Evolutionary conservation across 2,888 invertebrate genomes (phyloP).

Genomic region (Lithophane leautieri): DNA sequence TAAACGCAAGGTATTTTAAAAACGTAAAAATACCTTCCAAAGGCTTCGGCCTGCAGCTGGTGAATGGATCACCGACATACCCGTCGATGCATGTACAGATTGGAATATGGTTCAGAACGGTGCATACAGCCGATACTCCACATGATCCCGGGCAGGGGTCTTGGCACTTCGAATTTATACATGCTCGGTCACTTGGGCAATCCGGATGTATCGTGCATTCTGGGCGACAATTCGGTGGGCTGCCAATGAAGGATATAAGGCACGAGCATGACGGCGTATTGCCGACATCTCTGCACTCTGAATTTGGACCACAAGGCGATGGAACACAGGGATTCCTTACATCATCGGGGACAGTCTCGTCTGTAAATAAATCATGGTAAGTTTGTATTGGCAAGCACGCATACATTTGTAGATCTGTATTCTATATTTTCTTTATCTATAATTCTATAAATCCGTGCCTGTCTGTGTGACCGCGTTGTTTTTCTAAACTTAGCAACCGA

Average conservation of each 20-base stretch:
- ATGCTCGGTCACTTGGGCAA: slow-evolving; percentile 93
- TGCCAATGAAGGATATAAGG: slow-evolving; percentile 91
- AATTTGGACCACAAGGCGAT: slow-evolving; percentile 92
- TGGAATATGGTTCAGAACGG: slow-evolving; percentile 93
- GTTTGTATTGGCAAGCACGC: not conserved
- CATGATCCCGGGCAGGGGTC: slow-evolving; percentile 96
- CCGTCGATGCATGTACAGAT: slow-evolving; percentile 93
- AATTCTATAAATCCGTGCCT: not conserved
- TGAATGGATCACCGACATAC: slow-evolving; percentile 94
- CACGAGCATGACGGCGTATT: slow-evolving; percentile 92
- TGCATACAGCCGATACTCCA: slow-evolving; percentile 91
- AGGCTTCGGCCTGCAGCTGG: slow-evolving; percentile 89
- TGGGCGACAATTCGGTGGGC: slow-evolving; percentile 93
- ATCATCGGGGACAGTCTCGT: slow-evolving; percentile 75
- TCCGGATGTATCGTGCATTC: slow-evolving; percentile 94
- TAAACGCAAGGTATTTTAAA: not conserved
- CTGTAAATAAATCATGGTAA: slow-evolving; percentile 71
- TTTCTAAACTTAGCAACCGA: not conserved
- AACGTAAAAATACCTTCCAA: slow-evolving; percentile 85
- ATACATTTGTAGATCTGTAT: not conserved
- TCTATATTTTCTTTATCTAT: not conserved
- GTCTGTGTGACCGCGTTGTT: not conserved
- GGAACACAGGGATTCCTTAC: slow-evolving; percentile 90
- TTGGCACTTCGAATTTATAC: slow-evolving; percentile 93
- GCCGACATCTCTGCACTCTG: slow-evolving; percentile 91